Base-by-base conservation (phyloP, 2,797 vertebrate genomes). In the Parauchenoglanis punctatus region DNA sequence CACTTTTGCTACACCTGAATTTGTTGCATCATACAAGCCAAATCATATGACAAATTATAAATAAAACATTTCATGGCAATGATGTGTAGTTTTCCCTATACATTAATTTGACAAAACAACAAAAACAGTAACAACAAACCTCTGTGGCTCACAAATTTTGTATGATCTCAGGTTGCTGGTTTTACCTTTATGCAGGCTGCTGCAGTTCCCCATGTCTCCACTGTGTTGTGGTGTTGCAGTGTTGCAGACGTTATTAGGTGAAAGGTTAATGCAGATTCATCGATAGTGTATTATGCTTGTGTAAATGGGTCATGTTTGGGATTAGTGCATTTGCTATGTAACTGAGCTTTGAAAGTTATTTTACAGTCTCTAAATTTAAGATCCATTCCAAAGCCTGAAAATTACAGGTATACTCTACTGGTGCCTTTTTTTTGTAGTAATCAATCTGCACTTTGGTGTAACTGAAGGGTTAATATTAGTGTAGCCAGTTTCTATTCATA, bases 181-280 rank as follows among this genome's bases (percentile, higher is more conserved):
- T 8, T 73, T 46, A 44, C 18, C 70, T 46, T 46, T 25, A 54
- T 25, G 7, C 15, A 65, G 25, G 0, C 3, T 31, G 72, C 44
- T 88, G 89, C 87, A 86, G 85, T 84, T 83, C 85, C 56, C 84
- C 65, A 44, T 90, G 81, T 85, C 31, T 75, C 89, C 89, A 85
- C 86, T 81, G 17, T 20, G 52, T 7, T 31, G 88, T 70, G 56
- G 63, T 87, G 73, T 89, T 87, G 83, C 59, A 81, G 40, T 20
- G 25, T 59, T 86, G 20, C 77, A 58, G 56, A 31, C 4, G 4
- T 58, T 83, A 81, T 65, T 85, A 72, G 86, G 85, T 89, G 73
- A 90, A 86, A 88, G 85, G 65, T 89, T 84, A 91, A 59, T 17
- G 13, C 46, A 72, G 58, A 83, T 83, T 65, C 28, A 80, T 87